Evolutionary conservation across 2,797 vertebrate species (phyloP), one percentile per base, ranked within the genome.

Genomic region (Gobio occitaniae): DNA sequence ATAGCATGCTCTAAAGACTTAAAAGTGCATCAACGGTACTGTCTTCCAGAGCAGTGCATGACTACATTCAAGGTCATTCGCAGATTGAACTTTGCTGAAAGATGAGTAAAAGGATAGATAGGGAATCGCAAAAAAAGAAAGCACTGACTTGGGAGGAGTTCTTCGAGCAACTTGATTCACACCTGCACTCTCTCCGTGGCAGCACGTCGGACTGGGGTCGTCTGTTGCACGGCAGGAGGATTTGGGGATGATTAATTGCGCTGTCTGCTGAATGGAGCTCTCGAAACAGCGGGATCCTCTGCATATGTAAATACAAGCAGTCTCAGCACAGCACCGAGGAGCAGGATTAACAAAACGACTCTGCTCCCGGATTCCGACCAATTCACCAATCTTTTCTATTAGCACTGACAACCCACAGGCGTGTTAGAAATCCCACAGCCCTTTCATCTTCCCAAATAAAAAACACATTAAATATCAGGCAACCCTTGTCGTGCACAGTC

Each of bases 191-290:
- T 78, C 91, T 94, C 92, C 89, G 92, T 95, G 96, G 96, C 95
- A 91, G 93, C 89, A 88, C 92, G 93, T 93, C 94, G 95, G 92
- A 96, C 95, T 92, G 94, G 95, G 96, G 96, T 96, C 92, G 93
- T 95, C 93, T 96, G 87, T 91, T 88, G 92, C 97, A 1, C 95
- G 88, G 96, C 96, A 71, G 97, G 96, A 96, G 97, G 93, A 95
- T 96, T 95, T 96, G 94, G 95, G 93, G 91, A 95, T 99, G 98
- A 98, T 97, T 98, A 98, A 99, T 98, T 97, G 96, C 96, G 94
- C 95, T 97, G 98, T 97, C 97, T 95, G 93, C 93, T 90, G 92
- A 95, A 95, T 93, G 1, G 95, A 96, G 96, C 93, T 95, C 95
- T 93, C 90, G 88, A 94, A 97, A 96, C 97, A 94, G 97, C 96